A percentile compares a stretch with the other conserved stretches of the same genome.
phyloP scores from a whole-genome alignment of 2,797 vertebrate genomes.

The Eleutherodactylus coqui region DNA sequence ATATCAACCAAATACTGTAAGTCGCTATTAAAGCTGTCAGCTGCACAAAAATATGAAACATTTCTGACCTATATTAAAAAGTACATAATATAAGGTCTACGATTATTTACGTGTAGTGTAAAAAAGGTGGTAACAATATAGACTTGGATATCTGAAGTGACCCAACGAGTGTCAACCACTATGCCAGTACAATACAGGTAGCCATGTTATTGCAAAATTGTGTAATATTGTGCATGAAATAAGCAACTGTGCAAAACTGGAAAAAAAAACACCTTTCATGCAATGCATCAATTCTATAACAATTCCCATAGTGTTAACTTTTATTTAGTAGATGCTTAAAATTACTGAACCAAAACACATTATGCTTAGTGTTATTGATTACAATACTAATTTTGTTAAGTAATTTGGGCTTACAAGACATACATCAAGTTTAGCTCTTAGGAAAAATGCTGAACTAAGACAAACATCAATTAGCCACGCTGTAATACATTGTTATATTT shows the following conservation, averaged over 20 bases:
- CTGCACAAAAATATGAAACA: no score
- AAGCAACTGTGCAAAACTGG: background rate
- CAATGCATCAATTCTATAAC: background rate
- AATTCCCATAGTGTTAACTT: slow-evolving; percentile 36
- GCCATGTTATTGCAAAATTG: no score
- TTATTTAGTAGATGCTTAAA: slow-evolving; percentile 45
- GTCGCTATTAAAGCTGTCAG: no score
- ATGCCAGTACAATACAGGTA: background rate
- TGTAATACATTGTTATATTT: slow-evolving; percentile 46
- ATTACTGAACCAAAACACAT: slow-evolving; percentile 48
- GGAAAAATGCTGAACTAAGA: slow-evolving; percentile 53
- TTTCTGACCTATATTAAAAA: no score
- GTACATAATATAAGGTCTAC: no score
- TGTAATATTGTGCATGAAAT: background rate
- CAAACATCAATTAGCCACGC: slow-evolving; percentile 44
- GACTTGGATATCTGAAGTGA: no score
- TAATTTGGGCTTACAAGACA: slow-evolving; percentile 53
- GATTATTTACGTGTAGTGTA: no score
- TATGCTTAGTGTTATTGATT: slow-evolving; percentile 58
- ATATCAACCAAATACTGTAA: no score
- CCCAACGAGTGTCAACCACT: background rate
- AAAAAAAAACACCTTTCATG: background rate
- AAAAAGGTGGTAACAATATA: no score
- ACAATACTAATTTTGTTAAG: slow-evolving; percentile 60
- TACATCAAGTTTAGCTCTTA: slow-evolving; percentile 47